Conservation (phyloP, 2,113 vertebrate genomes). For the Anguilla rostrata region DNA sequence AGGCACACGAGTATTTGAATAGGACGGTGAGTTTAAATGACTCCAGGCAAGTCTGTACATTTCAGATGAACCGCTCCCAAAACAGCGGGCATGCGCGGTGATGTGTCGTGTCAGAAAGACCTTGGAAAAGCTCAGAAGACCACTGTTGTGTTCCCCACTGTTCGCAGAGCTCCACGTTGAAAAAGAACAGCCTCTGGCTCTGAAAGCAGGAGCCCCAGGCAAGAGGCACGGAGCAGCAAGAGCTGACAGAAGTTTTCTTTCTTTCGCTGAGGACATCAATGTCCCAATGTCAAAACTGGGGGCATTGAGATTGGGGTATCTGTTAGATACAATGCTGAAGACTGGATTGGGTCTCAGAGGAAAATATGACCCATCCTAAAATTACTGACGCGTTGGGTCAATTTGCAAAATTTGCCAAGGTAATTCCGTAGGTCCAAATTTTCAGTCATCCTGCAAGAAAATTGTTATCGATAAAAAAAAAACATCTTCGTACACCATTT, state of each 20-base stretch:
- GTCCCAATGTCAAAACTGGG: slow-evolving; percentile 8
- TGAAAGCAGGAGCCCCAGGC: not conserved
- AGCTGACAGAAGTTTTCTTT: not conserved
- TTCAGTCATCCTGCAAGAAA: too few relatives aligned
- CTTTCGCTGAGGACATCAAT: not conserved
- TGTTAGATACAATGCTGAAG: not conserved
- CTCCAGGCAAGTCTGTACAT: not conserved
- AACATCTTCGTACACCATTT: too few relatives aligned
- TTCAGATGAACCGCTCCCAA: not conserved
- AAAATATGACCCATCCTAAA: too few relatives aligned
- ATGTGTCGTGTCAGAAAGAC: not conserved
- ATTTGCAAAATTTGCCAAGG: too few relatives aligned
- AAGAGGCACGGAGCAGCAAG: not conserved
- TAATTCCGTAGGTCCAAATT: too few relatives aligned
- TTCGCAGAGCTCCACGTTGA: not conserved
- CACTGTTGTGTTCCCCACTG: not conserved
- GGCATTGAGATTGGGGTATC: slow-evolving; percentile 7
- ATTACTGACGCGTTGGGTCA: too few relatives aligned
- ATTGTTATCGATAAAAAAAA: too few relatives aligned
- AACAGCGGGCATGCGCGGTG: not conserved
- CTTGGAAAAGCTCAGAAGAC: not conserved
- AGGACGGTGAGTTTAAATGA: too few relatives aligned
- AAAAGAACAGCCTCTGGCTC: not conserved
- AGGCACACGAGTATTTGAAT: too few relatives aligned
- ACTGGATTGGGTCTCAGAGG: not conserved